These are phyloP conservation scores for Pagetopsis macropterus DNA, from an alignment of 2,797 vertebrate genomes.

Conservation along the genomic window DNA sequence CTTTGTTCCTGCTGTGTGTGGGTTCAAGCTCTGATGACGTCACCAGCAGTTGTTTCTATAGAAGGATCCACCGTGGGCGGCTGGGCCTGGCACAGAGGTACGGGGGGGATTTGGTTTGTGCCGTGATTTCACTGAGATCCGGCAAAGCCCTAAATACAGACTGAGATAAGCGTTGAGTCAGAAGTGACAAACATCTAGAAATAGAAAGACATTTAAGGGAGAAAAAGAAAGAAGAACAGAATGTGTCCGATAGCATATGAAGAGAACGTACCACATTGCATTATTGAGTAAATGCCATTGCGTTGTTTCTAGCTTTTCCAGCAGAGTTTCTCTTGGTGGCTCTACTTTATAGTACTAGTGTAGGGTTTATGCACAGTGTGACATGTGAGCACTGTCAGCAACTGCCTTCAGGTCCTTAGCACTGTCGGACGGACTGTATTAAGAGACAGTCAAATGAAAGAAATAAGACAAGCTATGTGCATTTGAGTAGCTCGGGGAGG, in stretches of 20 bases:
- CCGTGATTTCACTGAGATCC: slow-evolving; percentile 44
- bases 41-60: slow-evolving; percentile 56
- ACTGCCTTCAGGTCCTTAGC: slow-evolving; percentile 47
- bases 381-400: slow-evolving; percentile 45
- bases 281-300: slow-evolving; percentile 19
- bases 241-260: background rate
- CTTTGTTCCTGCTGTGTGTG: slow-evolving; percentile 70
- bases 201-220: slow-evolving; percentile 12
- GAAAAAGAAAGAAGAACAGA: slow-evolving; percentile 4
- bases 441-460: slow-evolving; percentile 53
- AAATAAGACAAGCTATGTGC: slow-evolving; percentile 54
- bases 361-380: slow-evolving; percentile 42
- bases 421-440: slow-evolving; percentile 54
- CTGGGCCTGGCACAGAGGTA: slow-evolving; percentile 55
- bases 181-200: slow-evolving; percentile 39
- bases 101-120: slow-evolving; percentile 52
- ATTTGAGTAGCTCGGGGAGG: slow-evolving; percentile 63
- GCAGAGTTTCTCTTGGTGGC: slow-evolving; percentile 27
- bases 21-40: slow-evolving; percentile 73
- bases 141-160: slow-evolving; percentile 50
- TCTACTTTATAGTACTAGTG: slow-evolving; percentile 16
- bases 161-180: slow-evolving; percentile 39
- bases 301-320: slow-evolving; percentile 16
- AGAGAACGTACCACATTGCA: slow-evolving; percentile 30
- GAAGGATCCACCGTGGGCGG: slow-evolving; percentile 61